phyloP scores from a whole-genome alignment of 2,888 invertebrate genomes.

The Acanthosepion pharaonis region DNA sequence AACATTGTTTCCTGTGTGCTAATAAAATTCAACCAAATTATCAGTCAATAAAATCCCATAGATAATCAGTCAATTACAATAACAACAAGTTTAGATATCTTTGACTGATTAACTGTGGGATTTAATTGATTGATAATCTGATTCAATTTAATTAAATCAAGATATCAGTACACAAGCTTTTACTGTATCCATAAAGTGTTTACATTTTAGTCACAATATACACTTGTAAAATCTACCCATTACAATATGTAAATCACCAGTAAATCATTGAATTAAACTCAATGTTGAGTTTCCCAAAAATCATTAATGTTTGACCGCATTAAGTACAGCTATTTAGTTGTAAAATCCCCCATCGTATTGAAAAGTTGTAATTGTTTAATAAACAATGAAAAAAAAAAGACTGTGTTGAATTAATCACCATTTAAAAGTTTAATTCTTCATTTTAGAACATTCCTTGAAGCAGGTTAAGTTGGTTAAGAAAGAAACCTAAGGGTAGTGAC shows the following conservation, averaged over 20 bases:
- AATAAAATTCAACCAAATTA: too few relatives aligned
- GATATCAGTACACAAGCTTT: too few relatives aligned
- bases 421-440: slow-evolving; percentile 4
- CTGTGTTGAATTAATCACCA: neutral
- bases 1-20: too few relatives aligned
- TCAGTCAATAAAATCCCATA: too few relatives aligned
- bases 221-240: neutral
- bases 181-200: too few relatives aligned
- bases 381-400: neutral
- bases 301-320: neutral
- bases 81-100: too few relatives aligned
- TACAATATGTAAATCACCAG: neutral
- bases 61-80: too few relatives aligned
- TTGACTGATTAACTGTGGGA: too few relatives aligned
- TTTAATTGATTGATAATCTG: too few relatives aligned
- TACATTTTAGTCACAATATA: neutral
- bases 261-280: neutral
- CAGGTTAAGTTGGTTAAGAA: neutral
- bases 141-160: too few relatives aligned
- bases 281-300: neutral
- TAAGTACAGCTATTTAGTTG: neutral
- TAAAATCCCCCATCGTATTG: neutral
- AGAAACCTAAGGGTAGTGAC: neutral
- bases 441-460: neutral
- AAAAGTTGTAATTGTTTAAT: neutral